Conservation (phyloP, 2,888 invertebrate genomes). For the Callosobruchus maculatus region DNA sequence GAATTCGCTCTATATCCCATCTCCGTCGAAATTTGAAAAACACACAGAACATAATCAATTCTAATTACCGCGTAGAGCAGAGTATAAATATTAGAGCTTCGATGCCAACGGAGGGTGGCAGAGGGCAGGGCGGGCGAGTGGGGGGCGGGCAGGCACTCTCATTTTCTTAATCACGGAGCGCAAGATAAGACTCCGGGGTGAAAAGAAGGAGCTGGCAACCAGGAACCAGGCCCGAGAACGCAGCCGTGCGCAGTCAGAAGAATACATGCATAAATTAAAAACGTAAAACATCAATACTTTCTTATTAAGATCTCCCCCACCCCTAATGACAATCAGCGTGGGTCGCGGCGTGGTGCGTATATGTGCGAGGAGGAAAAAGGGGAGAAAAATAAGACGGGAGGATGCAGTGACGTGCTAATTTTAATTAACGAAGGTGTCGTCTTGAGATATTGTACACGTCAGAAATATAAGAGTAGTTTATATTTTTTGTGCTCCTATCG, state of each 20-base stretch:
- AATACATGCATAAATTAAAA: slow-evolving; percentile 48
- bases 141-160: slow-evolving; percentile 16
- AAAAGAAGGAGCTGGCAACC: slow-evolving; percentile 20
- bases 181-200: slow-evolving; percentile 7
- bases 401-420: slow-evolving; percentile 1
- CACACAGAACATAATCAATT: slow-evolving; percentile 19
- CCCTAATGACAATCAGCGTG: slow-evolving; percentile 44
- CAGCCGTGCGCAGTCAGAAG: slow-evolving; percentile 23
- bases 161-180: slow-evolving; percentile 27
- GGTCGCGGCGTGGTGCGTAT: slow-evolving; percentile 24
- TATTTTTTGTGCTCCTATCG: too few species aligned
- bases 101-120: slow-evolving; percentile 6
- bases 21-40: not conserved
- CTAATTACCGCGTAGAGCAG: slow-evolving; percentile 20
- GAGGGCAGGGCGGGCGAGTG: not conserved
- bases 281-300: slow-evolving; percentile 46
- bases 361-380: slow-evolving; percentile 35
- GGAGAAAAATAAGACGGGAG: slow-evolving; percentile 37
- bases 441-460: too few species aligned
- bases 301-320: slow-evolving; percentile 42
- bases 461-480: too few species aligned
- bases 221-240: slow-evolving; percentile 14
- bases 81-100: slow-evolving; percentile 23
- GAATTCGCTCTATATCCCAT: not conserved
- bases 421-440: not conserved